A percentile compares a stretch with the other conserved stretches of the same genome.
These are phyloP conservation scores for Dasypogon diadema DNA, from an alignment of 2,888 invertebrate genomes.

Conservation along the genomic window DNA sequence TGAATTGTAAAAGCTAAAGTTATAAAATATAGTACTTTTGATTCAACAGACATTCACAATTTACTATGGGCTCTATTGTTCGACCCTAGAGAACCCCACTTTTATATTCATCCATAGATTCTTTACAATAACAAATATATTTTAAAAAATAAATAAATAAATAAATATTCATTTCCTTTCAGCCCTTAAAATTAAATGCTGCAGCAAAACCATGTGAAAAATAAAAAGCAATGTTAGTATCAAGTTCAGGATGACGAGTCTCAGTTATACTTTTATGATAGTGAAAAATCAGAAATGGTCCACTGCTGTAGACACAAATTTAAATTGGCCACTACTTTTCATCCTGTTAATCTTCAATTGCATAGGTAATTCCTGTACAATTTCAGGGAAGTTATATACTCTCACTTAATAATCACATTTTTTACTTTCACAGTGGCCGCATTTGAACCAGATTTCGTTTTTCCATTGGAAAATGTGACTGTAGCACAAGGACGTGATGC, in stretches of 20 bases:
- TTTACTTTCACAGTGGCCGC: constrained; percentile 72
- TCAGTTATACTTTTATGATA: constrained; percentile 35
- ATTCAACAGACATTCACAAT: too few species aligned
- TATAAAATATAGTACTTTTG: too few species aligned
- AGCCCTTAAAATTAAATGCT: background rate
- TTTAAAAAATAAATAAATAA: background rate
- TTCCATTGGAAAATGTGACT: constrained; percentile 81
- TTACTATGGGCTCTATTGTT: too few species aligned
- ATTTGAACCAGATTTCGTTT: constrained; percentile 81
- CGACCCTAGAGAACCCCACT: too few species aligned
- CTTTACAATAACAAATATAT: background rate
- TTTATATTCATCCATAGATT: background rate
- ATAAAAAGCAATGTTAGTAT: constrained; percentile 31
- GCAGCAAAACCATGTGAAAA: constrained; percentile 16
- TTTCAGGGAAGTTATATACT: background rate
- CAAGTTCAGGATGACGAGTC: constrained; percentile 43
- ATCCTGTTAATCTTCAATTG: constrained; percentile 64
- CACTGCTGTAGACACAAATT: constrained; percentile 55
- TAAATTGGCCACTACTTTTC: constrained; percentile 63
- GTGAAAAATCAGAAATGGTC: constrained; percentile 58
- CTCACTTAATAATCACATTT: background rate
- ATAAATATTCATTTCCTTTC: background rate
- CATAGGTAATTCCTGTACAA: constrained; percentile 64
- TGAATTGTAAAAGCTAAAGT: too few species aligned
- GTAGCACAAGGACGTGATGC: constrained; percentile 83